phyloP scores from a whole-genome alignment of 2,113 vertebrate species.

The Pterocles gutturalis region DNA sequence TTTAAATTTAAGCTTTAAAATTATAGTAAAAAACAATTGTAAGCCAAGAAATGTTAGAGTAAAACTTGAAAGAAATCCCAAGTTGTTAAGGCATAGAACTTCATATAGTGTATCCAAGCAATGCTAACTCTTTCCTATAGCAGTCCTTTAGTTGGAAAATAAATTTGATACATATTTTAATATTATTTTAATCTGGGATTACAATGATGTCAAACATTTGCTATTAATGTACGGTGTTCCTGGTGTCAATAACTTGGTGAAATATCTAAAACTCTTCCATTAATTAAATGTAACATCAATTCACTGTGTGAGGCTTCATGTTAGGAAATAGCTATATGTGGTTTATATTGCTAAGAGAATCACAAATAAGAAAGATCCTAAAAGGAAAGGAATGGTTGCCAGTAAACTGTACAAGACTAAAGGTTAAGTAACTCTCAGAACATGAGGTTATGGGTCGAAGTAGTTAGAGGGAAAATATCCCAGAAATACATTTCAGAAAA shows the following conservation, averaged over 20 bases:
- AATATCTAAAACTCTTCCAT: neutral
- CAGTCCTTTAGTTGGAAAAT: neutral
- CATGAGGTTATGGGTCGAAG: slow-evolving; percentile 27
- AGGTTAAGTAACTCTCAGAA: slow-evolving; percentile 69
- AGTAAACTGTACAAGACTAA: slow-evolving; percentile 45
- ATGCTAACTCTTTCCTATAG: slow-evolving; percentile 23
- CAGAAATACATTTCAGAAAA: slow-evolving; percentile 59
- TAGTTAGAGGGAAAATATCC: slow-evolving; percentile 49
- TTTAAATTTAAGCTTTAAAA: slow-evolving; percentile 22
- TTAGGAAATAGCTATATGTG: slow-evolving; percentile 30
- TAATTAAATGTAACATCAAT: neutral
- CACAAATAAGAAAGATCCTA: slow-evolving; percentile 31
- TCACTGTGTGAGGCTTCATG: neutral
- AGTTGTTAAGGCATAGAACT: neutral
- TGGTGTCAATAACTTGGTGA: neutral
- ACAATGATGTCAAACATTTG: neutral
- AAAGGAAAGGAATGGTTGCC: slow-evolving; percentile 52
- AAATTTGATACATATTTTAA: neutral
- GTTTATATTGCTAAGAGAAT: slow-evolving; percentile 30
- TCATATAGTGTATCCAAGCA: neutral
- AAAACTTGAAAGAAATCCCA: slow-evolving; percentile 42
- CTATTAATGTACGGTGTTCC: neutral
- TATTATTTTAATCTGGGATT: neutral
- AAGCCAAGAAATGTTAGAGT: neutral
- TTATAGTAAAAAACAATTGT: neutral